phyloP scores from a whole-genome alignment of 2,113 vertebrate genomes.

The Siniperca chuatsi region DNA sequence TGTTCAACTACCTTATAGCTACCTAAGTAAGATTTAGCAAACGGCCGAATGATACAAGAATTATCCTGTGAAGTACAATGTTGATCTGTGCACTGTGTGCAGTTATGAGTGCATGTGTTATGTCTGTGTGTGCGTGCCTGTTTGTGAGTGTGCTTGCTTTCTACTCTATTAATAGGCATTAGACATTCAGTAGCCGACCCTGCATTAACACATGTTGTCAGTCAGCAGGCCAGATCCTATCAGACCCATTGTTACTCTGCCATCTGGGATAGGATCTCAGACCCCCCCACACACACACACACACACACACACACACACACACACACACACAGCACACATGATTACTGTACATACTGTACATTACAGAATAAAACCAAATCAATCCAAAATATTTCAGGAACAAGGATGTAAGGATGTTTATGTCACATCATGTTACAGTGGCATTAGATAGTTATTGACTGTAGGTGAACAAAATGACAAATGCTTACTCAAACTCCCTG shows the following conservation, averaged over 20 bases:
- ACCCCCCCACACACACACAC: not conserved
- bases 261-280: slow-evolving; percentile 59
- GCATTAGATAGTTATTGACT: not conserved
- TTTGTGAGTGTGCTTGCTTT: slow-evolving; percentile 19
- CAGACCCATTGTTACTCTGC: slow-evolving; percentile 56
- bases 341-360: too few species aligned
- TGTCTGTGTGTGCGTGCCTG: not conserved
- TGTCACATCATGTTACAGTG: not conserved
- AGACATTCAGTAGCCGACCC: slow-evolving; percentile 51
- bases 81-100: not conserved
- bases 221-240: slow-evolving; percentile 73
- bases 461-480: not conserved
- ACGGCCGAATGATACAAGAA: not conserved
- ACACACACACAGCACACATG: too few species aligned
- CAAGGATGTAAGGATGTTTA: not conserved
- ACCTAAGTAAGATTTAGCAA: not conserved
- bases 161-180: slow-evolving; percentile 62
- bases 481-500: not conserved
- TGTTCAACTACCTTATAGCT: not conserved
- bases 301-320: too few species aligned
- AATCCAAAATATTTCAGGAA: not conserved
- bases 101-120: not conserved
- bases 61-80: not conserved
- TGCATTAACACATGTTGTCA: slow-evolving; percentile 73
- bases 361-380: not conserved